Evolutionary conservation across 1,140 invertebrate species (phyloP).

Genomic region (Microplitis mediator): DNA sequence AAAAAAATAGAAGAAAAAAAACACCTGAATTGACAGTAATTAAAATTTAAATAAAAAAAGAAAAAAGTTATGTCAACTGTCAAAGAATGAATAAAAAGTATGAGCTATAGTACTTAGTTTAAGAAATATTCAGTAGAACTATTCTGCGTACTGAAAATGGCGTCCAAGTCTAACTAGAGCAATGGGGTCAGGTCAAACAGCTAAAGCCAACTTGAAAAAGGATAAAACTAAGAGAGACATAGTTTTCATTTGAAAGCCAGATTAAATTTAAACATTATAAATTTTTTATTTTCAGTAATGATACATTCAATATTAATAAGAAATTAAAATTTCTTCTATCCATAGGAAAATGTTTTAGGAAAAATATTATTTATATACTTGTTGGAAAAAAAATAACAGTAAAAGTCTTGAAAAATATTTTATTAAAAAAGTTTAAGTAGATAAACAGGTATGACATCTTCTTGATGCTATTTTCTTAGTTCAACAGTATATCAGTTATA

Average conservation of each 20-base stretch:
- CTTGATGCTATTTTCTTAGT: slow-evolving; percentile 6
- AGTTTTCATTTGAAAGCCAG: slow-evolving; percentile 14
- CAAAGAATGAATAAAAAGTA: not conserved
- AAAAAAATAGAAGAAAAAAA: not conserved
- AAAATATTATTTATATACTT: too few species aligned
- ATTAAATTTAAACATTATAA: slow-evolving; percentile 25
- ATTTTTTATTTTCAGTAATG: not conserved
- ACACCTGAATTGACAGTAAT: too few species aligned
- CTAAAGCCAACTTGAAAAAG: slow-evolving; percentile 12
- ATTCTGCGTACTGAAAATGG: slow-evolving; percentile 20
- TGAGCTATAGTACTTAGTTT: not conserved
- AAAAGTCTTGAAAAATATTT: not conserved
- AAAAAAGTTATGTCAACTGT: not conserved
- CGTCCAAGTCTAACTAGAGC: slow-evolving; percentile 13
- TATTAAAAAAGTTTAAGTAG: too few species aligned
- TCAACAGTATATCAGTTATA: not conserved
- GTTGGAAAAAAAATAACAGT: too few species aligned
- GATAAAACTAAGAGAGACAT: slow-evolving; percentile 24
- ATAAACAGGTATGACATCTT: not conserved
- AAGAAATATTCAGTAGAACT: not conserved
- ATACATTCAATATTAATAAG: too few species aligned
- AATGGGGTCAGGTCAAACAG: slow-evolving; percentile 14
- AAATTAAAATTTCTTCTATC: too few species aligned
- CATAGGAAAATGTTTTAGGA: too few species aligned
- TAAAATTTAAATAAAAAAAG: too few species aligned